Evolutionary conservation across 2,113 vertebrate species (phyloP).

Genomic region (Daphoenositta chrysoptera): DNA sequence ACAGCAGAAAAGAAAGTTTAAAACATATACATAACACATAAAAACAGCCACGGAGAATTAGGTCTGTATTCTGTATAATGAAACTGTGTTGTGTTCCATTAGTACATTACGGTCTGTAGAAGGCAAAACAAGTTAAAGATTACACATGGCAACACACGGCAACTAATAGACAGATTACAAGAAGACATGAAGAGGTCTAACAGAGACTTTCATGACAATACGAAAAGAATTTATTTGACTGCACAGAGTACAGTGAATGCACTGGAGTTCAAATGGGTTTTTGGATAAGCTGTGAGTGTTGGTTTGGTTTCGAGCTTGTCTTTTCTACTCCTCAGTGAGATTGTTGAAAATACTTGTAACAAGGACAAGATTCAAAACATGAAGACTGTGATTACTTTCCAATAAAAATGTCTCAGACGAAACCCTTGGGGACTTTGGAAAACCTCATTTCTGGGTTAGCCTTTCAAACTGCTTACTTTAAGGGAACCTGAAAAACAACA

Average conservation of each 20-base stretch:
- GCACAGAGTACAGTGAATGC: too few relatives aligned
- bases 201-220: neutral
- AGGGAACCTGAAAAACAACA: neutral
- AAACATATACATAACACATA: neutral
- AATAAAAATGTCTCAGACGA: neutral
- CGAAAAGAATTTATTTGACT: neutral
- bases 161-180: neutral
- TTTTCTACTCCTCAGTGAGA: neutral
- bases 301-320: neutral
- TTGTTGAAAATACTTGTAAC: neutral
- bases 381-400: neutral
- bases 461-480: neutral
- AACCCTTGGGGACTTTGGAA: neutral
- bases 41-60: neutral
- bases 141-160: too few relatives aligned
- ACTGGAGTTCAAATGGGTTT: neutral
- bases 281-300: neutral
- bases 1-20: neutral
- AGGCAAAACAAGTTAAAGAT: neutral
- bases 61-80: neutral
- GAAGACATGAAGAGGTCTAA: neutral
- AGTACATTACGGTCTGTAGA: neutral
- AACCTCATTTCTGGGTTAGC: neutral
- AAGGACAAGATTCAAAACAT: neutral
- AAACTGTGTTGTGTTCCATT: neutral